Conservation (phyloP, 2,113 vertebrate species). For the Amphilophus citrinellus region DNA sequence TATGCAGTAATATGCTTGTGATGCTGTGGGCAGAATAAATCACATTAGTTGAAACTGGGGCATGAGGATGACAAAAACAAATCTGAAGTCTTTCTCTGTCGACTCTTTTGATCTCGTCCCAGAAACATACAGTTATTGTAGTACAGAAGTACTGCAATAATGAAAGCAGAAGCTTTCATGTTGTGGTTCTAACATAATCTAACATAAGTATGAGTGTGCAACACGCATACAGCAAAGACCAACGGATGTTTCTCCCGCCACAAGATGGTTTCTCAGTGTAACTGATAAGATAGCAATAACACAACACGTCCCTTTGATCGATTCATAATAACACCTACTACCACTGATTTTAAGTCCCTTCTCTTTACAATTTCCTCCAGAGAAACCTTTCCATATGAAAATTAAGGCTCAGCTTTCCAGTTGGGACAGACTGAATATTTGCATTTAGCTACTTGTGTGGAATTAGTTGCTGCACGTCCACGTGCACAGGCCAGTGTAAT, state of each 20-base stretch:
- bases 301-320: neutral
- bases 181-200: constrained; percentile 2
- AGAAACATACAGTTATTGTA: constrained; percentile 39
- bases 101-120: constrained; percentile 43
- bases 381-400: constrained; percentile 11
- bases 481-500: constrained; percentile 52
- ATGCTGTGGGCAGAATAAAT: constrained; percentile 46
- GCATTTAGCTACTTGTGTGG: constrained; percentile 27
- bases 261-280: neutral
- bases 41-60: constrained; percentile 35
- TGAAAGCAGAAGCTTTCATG: neutral
- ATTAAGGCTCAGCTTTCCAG: neutral
- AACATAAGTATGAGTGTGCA: neutral
- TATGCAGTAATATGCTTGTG: constrained; percentile 31
- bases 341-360: neutral
- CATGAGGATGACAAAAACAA: constrained; percentile 31
- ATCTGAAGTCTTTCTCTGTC: constrained; percentile 16
- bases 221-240: neutral
- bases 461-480: constrained; percentile 51
- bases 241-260: neutral
- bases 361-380: neutral
- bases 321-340: neutral
- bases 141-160: neutral
- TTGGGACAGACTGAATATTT: constrained; percentile 30
- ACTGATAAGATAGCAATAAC: constrained; percentile 14